Conservation (phyloP, 2,888 invertebrate species). For the Aphrophora alni region DNA sequence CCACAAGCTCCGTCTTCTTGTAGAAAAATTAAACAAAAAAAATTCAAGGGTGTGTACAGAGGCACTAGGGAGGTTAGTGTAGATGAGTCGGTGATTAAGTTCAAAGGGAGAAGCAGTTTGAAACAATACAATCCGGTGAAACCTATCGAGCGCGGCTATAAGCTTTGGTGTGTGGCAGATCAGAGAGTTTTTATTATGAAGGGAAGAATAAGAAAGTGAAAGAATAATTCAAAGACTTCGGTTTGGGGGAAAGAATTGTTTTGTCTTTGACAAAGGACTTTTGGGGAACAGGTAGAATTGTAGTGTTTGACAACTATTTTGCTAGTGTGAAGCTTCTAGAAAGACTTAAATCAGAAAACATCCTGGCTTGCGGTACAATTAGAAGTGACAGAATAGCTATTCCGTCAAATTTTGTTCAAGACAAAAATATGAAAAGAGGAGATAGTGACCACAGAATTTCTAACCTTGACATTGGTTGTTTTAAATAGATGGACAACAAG, state of each 20-base stretch:
- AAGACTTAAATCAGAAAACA: conserved; percentile 36
- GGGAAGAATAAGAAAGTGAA: conserved; percentile 29
- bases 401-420: conserved; percentile 11
- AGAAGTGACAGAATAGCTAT: conserved; percentile 32
- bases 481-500: conserved; percentile 43
- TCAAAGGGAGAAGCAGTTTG: no score
- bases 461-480: conserved; percentile 29
- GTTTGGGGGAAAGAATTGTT: conserved; percentile 42
- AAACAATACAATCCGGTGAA: no score
- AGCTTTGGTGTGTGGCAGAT: no score
- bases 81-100: no score
- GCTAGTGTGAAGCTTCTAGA: conserved; percentile 36
- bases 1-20: conserved; percentile 19
- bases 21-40: conserved; percentile 20
- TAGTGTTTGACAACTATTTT: conserved; percentile 44
- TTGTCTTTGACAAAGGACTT: conserved; percentile 34
- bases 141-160: no score
- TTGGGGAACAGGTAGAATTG: conserved; percentile 27
- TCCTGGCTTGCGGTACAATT: conserved; percentile 41
- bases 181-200: no score
- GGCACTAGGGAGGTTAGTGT: no score
- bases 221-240: conserved; percentile 40
- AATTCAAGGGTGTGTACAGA: no score
- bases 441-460: conserved; percentile 43
- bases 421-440: conserved; percentile 44